These are phyloP conservation scores for Endotricha flammealis DNA, from an alignment of 2,888 invertebrate genomes.

Conservation along the genomic window DNA sequence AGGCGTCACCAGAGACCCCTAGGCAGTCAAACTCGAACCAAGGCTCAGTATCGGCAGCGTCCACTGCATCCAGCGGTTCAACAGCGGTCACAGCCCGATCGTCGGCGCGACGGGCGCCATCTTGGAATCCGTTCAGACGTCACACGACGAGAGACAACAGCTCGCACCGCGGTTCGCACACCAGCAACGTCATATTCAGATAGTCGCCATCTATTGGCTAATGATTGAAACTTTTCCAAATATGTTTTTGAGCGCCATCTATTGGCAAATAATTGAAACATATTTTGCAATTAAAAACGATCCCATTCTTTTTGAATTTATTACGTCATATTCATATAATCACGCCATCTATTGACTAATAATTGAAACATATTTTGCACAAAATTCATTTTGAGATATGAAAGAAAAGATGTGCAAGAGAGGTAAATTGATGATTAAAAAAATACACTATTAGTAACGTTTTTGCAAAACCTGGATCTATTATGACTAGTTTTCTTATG, in stretches of 20 bases:
- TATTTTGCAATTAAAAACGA: too few relatives aligned
- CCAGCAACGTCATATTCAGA: slow-evolving; percentile 79
- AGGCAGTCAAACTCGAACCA: slow-evolving; percentile 58
- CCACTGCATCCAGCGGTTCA: slow-evolving; percentile 62
- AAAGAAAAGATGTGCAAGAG: too few relatives aligned
- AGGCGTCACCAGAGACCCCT: slow-evolving; percentile 47
- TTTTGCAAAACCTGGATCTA: too few relatives aligned
- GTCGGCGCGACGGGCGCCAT: slow-evolving; percentile 70
- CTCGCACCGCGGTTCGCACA: slow-evolving; percentile 60
- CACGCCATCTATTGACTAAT: too few relatives aligned
- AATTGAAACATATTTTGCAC: too few relatives aligned
- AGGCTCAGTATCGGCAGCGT: slow-evolving; percentile 70
- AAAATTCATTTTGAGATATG: too few relatives aligned
- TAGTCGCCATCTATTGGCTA: slow-evolving; percentile 36
- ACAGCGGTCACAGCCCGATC: slow-evolving; percentile 52
- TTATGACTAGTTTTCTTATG: too few relatives aligned
- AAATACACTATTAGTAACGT: too few relatives aligned
- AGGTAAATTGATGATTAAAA: too few relatives aligned
- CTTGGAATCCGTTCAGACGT: slow-evolving; percentile 87
- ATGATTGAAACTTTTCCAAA: neutral
- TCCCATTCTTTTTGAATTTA: too few relatives aligned
- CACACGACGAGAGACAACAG: slow-evolving; percentile 76
- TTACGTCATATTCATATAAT: too few relatives aligned
- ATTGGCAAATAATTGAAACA: slow-evolving; percentile 1
- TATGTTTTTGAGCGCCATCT: slow-evolving; percentile 1